A percentile compares a stretch with the other conserved stretches of the same genome.
phyloP scores from a whole-genome alignment of 2,113 vertebrate species.

The Procavia capensis region DNA sequence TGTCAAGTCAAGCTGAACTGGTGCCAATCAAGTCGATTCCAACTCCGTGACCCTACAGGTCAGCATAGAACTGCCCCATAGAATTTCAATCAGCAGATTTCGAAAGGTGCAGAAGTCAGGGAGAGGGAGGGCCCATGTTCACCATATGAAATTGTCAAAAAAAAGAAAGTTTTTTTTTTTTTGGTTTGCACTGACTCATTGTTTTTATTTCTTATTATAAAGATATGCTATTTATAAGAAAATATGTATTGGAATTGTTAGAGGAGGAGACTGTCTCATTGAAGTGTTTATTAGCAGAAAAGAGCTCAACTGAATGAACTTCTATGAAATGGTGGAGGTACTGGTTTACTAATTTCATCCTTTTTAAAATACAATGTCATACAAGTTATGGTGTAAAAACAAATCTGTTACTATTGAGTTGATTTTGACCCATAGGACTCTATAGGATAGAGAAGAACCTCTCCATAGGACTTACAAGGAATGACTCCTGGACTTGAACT shows the following conservation, averaged over 20 bases:
- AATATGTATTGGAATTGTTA: background rate
- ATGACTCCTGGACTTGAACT: too few relatives aligned
- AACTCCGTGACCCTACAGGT: too few relatives aligned
- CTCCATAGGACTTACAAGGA: too few relatives aligned
- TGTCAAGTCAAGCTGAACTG: too few relatives aligned
- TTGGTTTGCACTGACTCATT: background rate
- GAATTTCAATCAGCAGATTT: too few relatives aligned
- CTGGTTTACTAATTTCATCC: background rate
- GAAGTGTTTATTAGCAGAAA: background rate
- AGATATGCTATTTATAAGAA: background rate
- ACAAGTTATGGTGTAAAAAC: background rate
- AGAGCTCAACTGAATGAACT: background rate
- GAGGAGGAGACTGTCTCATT: background rate
- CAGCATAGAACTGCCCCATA: too few relatives aligned
- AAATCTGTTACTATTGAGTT: too few relatives aligned
- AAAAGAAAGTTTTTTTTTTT: background rate
- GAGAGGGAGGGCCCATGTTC: background rate
- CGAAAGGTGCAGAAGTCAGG: background rate
- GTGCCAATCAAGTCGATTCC: too few relatives aligned
- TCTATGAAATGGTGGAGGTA: background rate
- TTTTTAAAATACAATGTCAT: background rate
- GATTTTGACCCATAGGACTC: too few relatives aligned
- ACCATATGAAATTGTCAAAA: slow-evolving; percentile 1
- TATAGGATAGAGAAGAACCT: too few relatives aligned
- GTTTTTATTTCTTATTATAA: slow-evolving; percentile 20